A percentile compares a stretch with the other conserved stretches of the same genome.
phyloP scores from a whole-genome alignment of 2,888 invertebrate species.

The Hypomecis punctinalis region DNA sequence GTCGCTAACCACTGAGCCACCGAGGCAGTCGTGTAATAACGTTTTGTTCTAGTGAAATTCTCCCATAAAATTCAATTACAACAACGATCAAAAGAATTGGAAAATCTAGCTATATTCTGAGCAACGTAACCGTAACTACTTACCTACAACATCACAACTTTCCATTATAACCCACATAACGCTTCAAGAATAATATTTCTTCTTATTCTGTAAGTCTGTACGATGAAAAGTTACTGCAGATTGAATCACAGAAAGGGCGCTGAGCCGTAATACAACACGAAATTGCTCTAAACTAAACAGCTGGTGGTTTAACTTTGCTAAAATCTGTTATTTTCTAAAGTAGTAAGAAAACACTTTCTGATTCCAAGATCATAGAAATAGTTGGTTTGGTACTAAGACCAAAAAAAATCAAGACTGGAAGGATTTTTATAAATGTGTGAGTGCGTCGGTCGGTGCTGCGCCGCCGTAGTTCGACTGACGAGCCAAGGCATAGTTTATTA shows the following conservation, averaged over 20 bases:
- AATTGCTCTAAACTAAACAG: slow-evolving; percentile 36
- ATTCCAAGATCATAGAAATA: neutral
- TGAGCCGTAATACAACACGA: slow-evolving; percentile 38
- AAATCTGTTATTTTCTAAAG: neutral
- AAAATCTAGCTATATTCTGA: neutral
- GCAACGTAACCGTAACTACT: neutral
- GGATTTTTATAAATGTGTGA: no score
- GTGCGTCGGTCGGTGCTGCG: no score
- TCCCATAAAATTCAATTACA: no score
- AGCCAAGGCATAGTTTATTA: no score
- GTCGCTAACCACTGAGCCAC: no score
- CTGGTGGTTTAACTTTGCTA: neutral
- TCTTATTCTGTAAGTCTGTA: slow-evolving; percentile 53
- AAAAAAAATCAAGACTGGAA: no score
- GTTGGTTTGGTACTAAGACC: no score
- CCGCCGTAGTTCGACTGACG: no score
- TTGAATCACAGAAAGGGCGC: slow-evolving; percentile 59
- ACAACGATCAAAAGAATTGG: neutral
- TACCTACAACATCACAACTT: slow-evolving; percentile 1
- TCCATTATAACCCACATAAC: neutral
- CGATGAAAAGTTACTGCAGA: slow-evolving; percentile 71
- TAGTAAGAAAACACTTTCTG: neutral
- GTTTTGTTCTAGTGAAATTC: no score
- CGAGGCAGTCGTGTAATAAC: no score
- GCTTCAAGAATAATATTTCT: slow-evolving; percentile 51